These are phyloP conservation scores for Dermochelys coriacea DNA, from an alignment of 2,797 vertebrate genomes.

Conservation along the genomic window DNA sequence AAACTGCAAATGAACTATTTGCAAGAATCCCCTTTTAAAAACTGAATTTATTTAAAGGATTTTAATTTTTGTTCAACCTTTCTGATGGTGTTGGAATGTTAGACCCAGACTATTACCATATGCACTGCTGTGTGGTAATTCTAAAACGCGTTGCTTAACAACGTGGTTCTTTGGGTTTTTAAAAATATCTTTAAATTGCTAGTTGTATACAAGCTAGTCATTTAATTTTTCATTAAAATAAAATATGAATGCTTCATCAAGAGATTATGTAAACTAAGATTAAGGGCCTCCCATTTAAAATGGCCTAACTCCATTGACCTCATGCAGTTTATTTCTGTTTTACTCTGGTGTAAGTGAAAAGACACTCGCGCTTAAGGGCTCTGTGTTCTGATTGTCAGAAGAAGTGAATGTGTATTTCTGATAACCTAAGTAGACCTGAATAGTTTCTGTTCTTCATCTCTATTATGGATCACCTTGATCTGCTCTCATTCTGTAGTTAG, in stretches of 20 bases:
- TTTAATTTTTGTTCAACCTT: not conserved
- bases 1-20: not conserved
- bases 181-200: not conserved
- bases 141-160: too few species aligned
- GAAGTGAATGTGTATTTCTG: not conserved
- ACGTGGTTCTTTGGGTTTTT: too few species aligned
- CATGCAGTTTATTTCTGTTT: not conserved
- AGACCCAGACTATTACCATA: too few species aligned
- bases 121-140: too few species aligned
- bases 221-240: not conserved
- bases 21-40: not conserved
- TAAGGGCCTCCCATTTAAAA: not conserved
- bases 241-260: not conserved
- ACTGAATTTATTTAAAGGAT: not conserved
- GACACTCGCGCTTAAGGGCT: not conserved
- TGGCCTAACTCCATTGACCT: not conserved
- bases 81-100: too few species aligned
- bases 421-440: not conserved
- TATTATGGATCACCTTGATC: not conserved
- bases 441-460: not conserved
- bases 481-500: not conserved
- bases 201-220: not conserved
- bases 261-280: not conserved
- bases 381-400: not conserved
- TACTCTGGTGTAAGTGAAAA: not conserved